Conservation (phyloP, 2,888 invertebrate species). For the Prosapia bicincta region DNA sequence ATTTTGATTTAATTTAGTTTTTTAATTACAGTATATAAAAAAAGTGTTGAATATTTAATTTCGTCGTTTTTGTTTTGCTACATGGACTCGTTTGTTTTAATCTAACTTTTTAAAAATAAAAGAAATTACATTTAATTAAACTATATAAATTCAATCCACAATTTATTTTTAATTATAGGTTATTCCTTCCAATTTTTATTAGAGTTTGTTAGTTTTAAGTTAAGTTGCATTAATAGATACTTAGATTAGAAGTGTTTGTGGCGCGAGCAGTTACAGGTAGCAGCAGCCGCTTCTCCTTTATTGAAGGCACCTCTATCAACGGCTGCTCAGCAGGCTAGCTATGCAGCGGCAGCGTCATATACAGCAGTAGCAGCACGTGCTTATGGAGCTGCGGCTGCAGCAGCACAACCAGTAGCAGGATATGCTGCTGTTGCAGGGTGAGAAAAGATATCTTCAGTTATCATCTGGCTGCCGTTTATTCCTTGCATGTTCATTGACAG, state of each 20-base stretch:
- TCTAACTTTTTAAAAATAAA: too few relatives aligned
- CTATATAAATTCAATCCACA: too few relatives aligned
- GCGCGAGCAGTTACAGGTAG: constrained; percentile 47
- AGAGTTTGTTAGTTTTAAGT: too few relatives aligned
- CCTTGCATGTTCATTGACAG: not conserved
- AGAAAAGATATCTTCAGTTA: constrained; percentile 42
- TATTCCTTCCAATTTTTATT: too few relatives aligned
- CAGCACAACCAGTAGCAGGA: constrained; percentile 67
- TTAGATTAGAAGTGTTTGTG: constrained; percentile 6
- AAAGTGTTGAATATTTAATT: too few relatives aligned
- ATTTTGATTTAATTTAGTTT: too few relatives aligned
- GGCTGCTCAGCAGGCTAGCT: constrained; percentile 69
- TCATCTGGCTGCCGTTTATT: not conserved
- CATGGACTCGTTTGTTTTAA: too few relatives aligned
- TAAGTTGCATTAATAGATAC: too few relatives aligned
- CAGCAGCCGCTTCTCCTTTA: constrained; percentile 73
- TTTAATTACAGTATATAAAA: too few relatives aligned
- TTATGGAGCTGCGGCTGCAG: constrained; percentile 71
- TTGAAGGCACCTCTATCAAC: constrained; percentile 64
- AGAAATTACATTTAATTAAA: too few relatives aligned
- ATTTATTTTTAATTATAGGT: too few relatives aligned
- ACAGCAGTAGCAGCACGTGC: constrained; percentile 83
- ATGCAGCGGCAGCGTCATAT: constrained; percentile 83
- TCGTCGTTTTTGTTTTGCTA: too few relatives aligned
- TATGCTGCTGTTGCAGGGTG: constrained; percentile 69